These are phyloP conservation scores for Automeris io DNA, from an alignment of 2,888 invertebrate species.

Conservation along the genomic window DNA sequence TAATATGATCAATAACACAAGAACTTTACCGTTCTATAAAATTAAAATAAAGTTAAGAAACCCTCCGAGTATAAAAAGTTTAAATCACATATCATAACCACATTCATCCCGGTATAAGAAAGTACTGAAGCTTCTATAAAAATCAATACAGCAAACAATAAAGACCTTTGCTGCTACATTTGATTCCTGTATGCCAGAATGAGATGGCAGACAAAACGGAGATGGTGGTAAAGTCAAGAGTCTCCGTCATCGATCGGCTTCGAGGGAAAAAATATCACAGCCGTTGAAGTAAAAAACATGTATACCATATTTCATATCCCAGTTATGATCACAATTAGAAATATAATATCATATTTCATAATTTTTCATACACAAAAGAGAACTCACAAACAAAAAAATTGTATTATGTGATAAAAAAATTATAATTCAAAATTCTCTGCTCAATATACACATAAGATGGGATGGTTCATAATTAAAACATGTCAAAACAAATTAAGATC, in stretches of 20 bases:
- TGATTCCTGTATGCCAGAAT: constrained; percentile 49
- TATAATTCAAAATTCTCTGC: constrained; percentile 11
- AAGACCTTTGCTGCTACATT: constrained; percentile 50
- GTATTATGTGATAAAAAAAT: constrained; percentile 16
- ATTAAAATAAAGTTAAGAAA: neutral
- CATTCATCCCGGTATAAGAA: constrained; percentile 21
- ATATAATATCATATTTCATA: constrained; percentile 51
- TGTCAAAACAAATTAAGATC: constrained; percentile 75
- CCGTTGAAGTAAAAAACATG: constrained; percentile 2
- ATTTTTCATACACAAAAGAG: constrained; percentile 6
- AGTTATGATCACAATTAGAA: constrained; percentile 9
- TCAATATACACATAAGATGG: constrained; percentile 24
- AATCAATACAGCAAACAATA: constrained; percentile 71
- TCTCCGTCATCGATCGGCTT: constrained; percentile 66
- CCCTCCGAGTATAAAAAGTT: neutral
- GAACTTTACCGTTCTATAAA: too few species aligned
- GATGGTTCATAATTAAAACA: constrained; percentile 49
- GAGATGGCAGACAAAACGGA: constrained; percentile 54
- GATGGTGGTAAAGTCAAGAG: constrained; percentile 66
- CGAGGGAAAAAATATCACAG: constrained; percentile 28
- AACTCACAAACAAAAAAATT: constrained; percentile 2
- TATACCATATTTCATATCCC: neutral
- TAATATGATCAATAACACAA: too few species aligned
- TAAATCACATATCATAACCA: neutral
- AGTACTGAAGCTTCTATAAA: constrained; percentile 42